phyloP scores from a whole-genome alignment of 2,888 invertebrate species.

The Pomacea canaliculata region DNA sequence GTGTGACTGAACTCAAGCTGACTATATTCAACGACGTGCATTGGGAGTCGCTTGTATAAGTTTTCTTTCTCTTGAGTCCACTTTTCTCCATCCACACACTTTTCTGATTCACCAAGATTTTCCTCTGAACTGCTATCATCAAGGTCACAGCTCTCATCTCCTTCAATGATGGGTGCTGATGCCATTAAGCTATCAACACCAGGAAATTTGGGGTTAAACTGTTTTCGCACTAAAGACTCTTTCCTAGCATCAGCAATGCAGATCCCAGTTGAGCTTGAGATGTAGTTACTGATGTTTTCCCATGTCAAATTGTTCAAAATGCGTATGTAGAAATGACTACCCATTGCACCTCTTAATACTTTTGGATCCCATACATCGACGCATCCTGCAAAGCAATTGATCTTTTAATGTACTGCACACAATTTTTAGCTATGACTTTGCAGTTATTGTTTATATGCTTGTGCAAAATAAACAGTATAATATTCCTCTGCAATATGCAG shows the following conservation, averaged over 20 bases:
- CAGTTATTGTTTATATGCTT: too few species aligned
- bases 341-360: constrained; percentile 85
- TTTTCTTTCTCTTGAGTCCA: constrained; percentile 18
- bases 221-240: neutral
- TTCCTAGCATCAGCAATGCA: constrained; percentile 21
- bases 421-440: too few species aligned
- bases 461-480: too few species aligned
- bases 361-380: constrained; percentile 92
- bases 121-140: neutral
- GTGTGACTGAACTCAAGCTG: constrained; percentile 35
- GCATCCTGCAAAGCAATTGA: constrained; percentile 75
- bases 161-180: neutral
- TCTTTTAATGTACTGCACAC: too few species aligned
- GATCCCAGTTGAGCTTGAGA: constrained; percentile 1
- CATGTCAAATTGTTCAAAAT: constrained; percentile 12
- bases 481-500: too few species aligned
- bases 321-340: constrained; percentile 86
- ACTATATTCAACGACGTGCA: constrained; percentile 41
- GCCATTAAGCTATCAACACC: neutral
- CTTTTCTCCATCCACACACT: constrained; percentile 8
- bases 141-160: neutral
- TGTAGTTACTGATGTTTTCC: constrained; percentile 15
- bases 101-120: neutral
- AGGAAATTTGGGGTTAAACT: constrained; percentile 3
- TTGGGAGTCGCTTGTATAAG: constrained; percentile 38